Evolutionary conservation across 2,888 invertebrate species (phyloP), one percentile per base, ranked within the genome.

Genomic region (Papilio protenor): DNA sequence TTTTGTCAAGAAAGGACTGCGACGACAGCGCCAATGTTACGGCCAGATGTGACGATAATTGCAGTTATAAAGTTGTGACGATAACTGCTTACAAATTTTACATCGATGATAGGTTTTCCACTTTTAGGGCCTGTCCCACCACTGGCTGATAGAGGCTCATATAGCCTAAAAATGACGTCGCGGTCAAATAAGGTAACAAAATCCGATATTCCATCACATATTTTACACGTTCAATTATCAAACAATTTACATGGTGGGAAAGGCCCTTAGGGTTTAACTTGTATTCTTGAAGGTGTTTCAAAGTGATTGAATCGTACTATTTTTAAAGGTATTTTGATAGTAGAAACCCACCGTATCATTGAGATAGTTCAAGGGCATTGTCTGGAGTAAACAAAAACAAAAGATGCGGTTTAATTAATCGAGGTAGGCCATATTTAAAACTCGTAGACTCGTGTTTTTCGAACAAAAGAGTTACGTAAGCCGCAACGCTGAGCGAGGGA

Each of bases 391-490:
- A 72, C 40, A 76, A 64, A 55, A 64, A 73, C 47, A 77, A 77
- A 77, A 55, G 66, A 61, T 52, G 49, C 16, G 27, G 59, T 66
- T 66, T 66, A 66, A 73, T 74, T 74, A 71, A 74, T 61, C 73
- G 40, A 66, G 61, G 45, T 21, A 61, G 70, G 69, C 64, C 64
- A 73, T 55, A 71, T 78, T 78, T 71, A 71, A 71, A 70, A 40
- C 71, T 47, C 66, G 59, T 49, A 27, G 52, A 66, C 66, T 66
- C 59, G 73, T 74, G 74, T 74, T 69, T 77, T 77, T 73, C 21
- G 66, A 78, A 64, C 71, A 55, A 73, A 75, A 64, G 61, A 75
- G 75, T 78, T 78, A 78, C 71, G 78, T 78, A 78, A 78, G 78
- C 64, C 61, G 64, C n/a, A 71, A 27, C 71, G 71, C 16, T 55